These are phyloP conservation scores for Capricornis sumatraensis DNA, from an alignment of 2,113 vertebrate genomes.

Conservation along the genomic window DNA sequence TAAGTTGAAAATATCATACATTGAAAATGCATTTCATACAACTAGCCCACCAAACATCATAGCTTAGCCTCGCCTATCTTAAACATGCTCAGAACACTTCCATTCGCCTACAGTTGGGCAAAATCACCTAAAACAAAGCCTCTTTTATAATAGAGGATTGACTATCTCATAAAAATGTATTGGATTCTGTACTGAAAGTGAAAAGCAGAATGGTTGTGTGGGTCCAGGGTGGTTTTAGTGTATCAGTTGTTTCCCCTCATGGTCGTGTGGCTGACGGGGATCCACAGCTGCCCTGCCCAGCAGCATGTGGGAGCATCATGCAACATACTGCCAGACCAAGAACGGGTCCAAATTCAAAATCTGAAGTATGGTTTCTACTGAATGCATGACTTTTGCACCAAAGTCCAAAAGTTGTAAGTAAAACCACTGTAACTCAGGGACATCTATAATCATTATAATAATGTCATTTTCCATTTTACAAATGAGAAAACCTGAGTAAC, in stretches of 20 bases:
- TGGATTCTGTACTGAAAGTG: background rate
- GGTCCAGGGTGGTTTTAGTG: background rate
- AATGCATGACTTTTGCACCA: background rate
- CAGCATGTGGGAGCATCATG: background rate
- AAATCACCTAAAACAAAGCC: background rate
- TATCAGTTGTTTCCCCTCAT: background rate
- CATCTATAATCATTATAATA: background rate
- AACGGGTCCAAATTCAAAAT: background rate
- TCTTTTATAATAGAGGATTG: background rate
- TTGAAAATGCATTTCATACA: background rate
- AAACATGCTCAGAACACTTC: background rate
- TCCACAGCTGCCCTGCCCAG: background rate
- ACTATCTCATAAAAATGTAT: background rate
- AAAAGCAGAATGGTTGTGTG: background rate
- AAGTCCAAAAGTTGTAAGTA: background rate
- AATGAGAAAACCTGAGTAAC: background rate
- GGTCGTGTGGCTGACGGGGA: background rate
- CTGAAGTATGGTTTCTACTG: background rate
- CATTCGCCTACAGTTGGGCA: background rate
- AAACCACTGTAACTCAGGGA: background rate
- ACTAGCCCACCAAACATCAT: background rate
- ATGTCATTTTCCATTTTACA: background rate
- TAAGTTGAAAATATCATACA: background rate
- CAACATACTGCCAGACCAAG: background rate
- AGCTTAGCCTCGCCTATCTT: background rate